phyloP scores from a whole-genome alignment of 2,113 vertebrate species.

The Cynocephalus volans region DNA sequence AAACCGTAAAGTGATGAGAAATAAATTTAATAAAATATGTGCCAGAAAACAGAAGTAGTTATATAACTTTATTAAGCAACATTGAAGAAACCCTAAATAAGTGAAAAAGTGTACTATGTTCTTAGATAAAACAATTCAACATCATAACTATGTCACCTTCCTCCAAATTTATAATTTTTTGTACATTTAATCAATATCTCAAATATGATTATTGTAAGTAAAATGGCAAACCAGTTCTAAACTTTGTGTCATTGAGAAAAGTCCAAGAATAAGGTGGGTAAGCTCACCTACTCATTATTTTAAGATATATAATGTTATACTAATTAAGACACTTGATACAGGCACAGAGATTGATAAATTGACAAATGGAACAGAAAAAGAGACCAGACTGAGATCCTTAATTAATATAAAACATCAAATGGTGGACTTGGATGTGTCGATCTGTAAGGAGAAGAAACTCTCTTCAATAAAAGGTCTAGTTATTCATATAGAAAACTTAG shows the following conservation, averaged over 20 bases:
- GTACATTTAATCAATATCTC: background rate
- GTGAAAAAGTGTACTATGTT: background rate
- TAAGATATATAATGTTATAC: background rate
- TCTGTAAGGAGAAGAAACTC: background rate
- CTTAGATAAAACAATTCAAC: background rate
- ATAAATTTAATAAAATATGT: background rate
- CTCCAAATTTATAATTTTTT: slow-evolving; percentile 19
- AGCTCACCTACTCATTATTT: background rate
- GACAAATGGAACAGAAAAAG: background rate
- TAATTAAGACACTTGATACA: background rate
- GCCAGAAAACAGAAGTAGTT: background rate
- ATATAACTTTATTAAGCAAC: background rate
- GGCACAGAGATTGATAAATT: background rate
- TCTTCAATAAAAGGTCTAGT: background rate
- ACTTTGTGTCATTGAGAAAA: background rate
- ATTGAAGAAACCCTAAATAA: background rate
- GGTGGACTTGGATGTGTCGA: background rate
- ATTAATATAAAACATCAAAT: background rate
- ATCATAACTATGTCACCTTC: background rate
- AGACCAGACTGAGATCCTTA: background rate
- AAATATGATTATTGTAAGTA: background rate
- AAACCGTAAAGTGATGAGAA: background rate
- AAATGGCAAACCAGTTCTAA: background rate
- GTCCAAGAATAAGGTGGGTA: background rate
- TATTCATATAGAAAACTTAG: background rate